phyloP scores from a whole-genome alignment of 2,888 invertebrate species.

The Diplolepis rosae region DNA sequence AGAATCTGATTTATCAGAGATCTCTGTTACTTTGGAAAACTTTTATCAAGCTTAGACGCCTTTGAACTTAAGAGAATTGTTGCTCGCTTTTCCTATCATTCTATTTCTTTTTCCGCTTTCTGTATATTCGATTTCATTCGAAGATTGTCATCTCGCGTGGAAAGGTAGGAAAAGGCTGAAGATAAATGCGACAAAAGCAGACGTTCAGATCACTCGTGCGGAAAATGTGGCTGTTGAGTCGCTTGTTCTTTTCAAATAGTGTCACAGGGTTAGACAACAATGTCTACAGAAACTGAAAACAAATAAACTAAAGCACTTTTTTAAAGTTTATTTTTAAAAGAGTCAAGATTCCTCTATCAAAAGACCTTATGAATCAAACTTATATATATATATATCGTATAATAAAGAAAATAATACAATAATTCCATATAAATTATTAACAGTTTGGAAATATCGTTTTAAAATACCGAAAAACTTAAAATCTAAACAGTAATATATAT shows the following conservation, averaged over 20 bases:
- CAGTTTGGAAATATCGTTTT: no score
- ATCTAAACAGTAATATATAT: no score
- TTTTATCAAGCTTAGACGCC: not conserved
- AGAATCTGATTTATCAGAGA: no score
- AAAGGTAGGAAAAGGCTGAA: constrained; percentile 9
- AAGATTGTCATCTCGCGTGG: constrained; percentile 17
- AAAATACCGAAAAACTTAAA: no score
- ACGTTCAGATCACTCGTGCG: not conserved
- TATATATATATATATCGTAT: no score
- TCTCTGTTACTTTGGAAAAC: not conserved
- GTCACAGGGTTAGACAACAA: not conserved
- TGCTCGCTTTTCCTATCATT: not conserved
- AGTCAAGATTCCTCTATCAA: no score
- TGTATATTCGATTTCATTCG: constrained; percentile 8
- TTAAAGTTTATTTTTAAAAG: not conserved
- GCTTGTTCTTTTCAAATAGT: constrained; percentile 4
- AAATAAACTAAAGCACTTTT: not conserved
- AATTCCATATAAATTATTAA: no score
- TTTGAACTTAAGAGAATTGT: not conserved
- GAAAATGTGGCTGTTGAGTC: not conserved
- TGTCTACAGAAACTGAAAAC: not conserved
- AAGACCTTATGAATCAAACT: no score
- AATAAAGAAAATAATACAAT: no score
- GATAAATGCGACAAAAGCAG: constrained; percentile 33
- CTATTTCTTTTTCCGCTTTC: constrained; percentile 15